Evolutionary conservation across 2,797 vertebrate genomes (phyloP).

Genomic region (Syngnathus acus): DNA sequence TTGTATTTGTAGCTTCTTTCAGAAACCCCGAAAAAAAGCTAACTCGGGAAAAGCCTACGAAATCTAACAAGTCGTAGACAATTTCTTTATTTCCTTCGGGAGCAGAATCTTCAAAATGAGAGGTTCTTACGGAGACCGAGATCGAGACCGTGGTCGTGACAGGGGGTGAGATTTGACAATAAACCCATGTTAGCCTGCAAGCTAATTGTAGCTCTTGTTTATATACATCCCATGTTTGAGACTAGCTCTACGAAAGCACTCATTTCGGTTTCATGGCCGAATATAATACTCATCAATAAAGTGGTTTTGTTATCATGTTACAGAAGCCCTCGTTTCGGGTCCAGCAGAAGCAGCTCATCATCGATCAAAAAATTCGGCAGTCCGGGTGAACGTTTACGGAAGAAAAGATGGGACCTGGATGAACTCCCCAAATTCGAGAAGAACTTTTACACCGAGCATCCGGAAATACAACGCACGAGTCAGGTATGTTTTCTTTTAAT

Average conservation of each 20-base stretch:
- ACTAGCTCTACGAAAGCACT: neutral
- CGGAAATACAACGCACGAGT: slow-evolving; percentile 80
- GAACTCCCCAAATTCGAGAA: slow-evolving; percentile 95
- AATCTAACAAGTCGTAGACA: neutral
- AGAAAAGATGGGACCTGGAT: slow-evolving; percentile 90
- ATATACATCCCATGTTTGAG: neutral
- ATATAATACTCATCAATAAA: neutral
- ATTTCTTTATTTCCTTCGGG: neutral
- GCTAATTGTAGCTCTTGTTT: slow-evolving; percentile 3
- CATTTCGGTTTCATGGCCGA: neutral
- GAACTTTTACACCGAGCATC: slow-evolving; percentile 88
- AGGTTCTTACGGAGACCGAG: slow-evolving; percentile 70
- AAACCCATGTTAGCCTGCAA: slow-evolving; percentile 2
- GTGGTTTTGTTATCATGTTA: neutral
- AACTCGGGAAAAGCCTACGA: neutral
- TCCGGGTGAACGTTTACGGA: slow-evolving; percentile 87
- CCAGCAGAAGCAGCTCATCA: slow-evolving; percentile 72
- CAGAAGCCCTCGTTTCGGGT: slow-evolving; percentile 70
- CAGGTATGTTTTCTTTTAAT: slow-evolving; percentile 57
- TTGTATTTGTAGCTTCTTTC: neutral
- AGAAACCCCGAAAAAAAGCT: slow-evolving; percentile 18
- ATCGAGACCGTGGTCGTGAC: slow-evolving; percentile 82
- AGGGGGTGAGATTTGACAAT: slow-evolving; percentile 63
- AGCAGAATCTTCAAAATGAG: slow-evolving; percentile 46
- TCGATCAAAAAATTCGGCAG: slow-evolving; percentile 87